Conservation (phyloP, 2,797 vertebrate species). For the Neostethus bicornis region DNA sequence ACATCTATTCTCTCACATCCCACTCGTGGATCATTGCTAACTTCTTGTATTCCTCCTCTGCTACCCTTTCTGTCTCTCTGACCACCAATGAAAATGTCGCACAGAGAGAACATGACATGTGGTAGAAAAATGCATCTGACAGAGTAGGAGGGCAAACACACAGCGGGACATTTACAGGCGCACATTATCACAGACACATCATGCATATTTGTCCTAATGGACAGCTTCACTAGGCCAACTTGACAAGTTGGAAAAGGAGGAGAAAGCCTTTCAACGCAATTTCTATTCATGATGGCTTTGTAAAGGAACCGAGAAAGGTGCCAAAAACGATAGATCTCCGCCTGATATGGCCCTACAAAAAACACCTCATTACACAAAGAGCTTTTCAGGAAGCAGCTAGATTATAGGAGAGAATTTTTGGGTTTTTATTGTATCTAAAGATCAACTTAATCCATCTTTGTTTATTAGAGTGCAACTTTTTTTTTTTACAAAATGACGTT, state of each 20-base stretch:
- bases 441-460: constrained; percentile 23
- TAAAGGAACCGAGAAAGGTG: constrained; percentile 44
- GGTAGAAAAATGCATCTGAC: constrained; percentile 43
- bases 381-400: constrained; percentile 30
- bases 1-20: constrained; percentile 70
- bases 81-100: constrained; percentile 51
- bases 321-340: constrained; percentile 48
- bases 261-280: constrained; percentile 20
- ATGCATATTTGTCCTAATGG: constrained; percentile 9
- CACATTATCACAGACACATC: not conserved
- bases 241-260: constrained; percentile 18
- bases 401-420: constrained; percentile 21
- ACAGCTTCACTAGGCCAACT: constrained; percentile 13
- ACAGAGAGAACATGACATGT: constrained; percentile 37
- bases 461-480: constrained; percentile 24
- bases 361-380: constrained; percentile 57
- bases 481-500: constrained; percentile 26
- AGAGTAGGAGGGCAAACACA: constrained; percentile 42
- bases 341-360: constrained; percentile 28
- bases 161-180: constrained; percentile 7
- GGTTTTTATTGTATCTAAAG: no score
- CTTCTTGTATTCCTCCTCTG: constrained; percentile 60
- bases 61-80: constrained; percentile 24
- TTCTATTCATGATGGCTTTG: constrained; percentile 30
- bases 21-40: constrained; percentile 64